Base-by-base conservation (phyloP, 2,797 vertebrate genomes). In the Oceanodroma leucorhoa region DNA sequence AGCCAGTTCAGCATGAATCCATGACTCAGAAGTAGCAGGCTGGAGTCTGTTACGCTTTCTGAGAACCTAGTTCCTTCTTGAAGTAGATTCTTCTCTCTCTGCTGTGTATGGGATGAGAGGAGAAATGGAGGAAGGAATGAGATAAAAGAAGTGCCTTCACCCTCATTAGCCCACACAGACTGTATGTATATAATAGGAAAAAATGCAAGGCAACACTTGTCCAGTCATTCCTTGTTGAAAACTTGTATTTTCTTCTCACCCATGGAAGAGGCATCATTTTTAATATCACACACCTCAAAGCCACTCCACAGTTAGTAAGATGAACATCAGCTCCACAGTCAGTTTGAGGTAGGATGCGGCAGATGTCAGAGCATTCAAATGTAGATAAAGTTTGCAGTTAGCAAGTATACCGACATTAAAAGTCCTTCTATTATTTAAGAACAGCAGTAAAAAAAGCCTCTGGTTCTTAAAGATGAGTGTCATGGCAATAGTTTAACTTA, bases 221-320 rank as follows among this genome's bases (percentile, higher is more conserved):
- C 64, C 8, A 7, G 16, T 77, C 1, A 2, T 10, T 89, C 14
- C 16, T 46, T 58, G 7, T n/a, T 81, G 40, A 67, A 77, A 64
- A 81, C 4, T 40, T 66, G 19, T n/a, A 9, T 55, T 77, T 81
- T 70, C 51, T 73, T 70, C 51, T 83, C 26, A 54, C 11, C 21
- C 6, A 0, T 26, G 16, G 23, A 51, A 38, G 36, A 70, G 17
- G 26, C 0, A 0, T 51, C 0, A 5, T 43, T 83, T 76, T 86
- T 64, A 30, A 30, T 67, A 14, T 10, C 26, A 24, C 11, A 24
- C 21, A 36, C 19, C 21, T 86, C 46, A 80, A 73, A 62, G 72
- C 13, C 51, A 29, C 36, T 82, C 22, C 12, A 9, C 8, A 30
- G 34, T 57, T 41, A 50, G 11, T 53, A 51, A 51, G 34, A 22